Conservation (phyloP, 30 jellyfish, hydroid and myxozoan species). For the Aurelia aurita complex sp. Pacific region DNA sequence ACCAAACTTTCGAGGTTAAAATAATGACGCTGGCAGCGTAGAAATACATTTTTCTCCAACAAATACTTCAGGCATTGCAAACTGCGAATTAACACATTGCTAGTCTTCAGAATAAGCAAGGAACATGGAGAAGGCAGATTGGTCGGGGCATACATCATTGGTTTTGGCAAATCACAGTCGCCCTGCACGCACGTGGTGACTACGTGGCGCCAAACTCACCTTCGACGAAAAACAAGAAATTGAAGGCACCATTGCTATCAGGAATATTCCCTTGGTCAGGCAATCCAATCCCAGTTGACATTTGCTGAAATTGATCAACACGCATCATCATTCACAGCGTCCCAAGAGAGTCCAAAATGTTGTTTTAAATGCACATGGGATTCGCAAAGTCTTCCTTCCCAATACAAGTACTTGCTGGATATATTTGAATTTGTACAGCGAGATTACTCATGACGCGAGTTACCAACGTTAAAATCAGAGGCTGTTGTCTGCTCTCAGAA, state of each 20-base stretch:
- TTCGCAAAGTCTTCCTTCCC: background rate
- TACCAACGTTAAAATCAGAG: slow-evolving; percentile 8
- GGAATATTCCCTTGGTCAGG: background rate
- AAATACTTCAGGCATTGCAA: no score
- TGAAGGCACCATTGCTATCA: slow-evolving; percentile 75
- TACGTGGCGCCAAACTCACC: slow-evolving; percentile 68
- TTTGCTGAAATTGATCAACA: background rate
- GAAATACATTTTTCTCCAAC: no score
- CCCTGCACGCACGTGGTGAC: slow-evolving; percentile 6
- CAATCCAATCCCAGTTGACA: slow-evolving; percentile 14
- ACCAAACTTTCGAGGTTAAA: no score
- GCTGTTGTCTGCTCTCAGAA: slow-evolving; percentile 48
- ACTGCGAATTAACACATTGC: no score
- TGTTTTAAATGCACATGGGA: background rate
- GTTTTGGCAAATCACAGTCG: background rate
- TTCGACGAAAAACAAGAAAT: slow-evolving; percentile 87
- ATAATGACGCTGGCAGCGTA: no score
- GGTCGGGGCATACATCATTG: background rate
- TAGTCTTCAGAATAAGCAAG: no score
- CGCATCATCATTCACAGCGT: slow-evolving; percentile 21
- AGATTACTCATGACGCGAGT: slow-evolving; percentile 59
- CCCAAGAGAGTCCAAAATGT: background rate
- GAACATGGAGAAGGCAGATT: background rate
- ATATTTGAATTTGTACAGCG: slow-evolving; percentile 4
- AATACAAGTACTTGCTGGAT: slow-evolving; percentile 4